These are phyloP conservation scores for Orchesellides sinensis DNA, from an alignment of 2,888 invertebrate species.

Conservation along the genomic window DNA sequence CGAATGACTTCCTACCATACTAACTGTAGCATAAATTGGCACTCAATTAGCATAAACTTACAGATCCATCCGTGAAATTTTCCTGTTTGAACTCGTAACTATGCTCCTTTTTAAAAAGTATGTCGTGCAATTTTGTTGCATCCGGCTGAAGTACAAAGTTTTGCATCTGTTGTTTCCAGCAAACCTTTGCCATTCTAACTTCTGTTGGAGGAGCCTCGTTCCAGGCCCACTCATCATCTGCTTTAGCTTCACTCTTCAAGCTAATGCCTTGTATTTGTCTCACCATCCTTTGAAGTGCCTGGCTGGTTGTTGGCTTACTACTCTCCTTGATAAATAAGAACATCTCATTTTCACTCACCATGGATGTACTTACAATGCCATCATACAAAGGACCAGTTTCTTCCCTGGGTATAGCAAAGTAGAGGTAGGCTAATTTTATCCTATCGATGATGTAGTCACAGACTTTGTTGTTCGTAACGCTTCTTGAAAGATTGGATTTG, in stretches of 20 bases:
- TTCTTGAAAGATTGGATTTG: conserved; percentile 78
- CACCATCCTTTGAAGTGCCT: conserved; percentile 46
- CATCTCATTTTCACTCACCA: not conserved
- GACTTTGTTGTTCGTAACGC: conserved; percentile 77
- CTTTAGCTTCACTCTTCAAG: not conserved
- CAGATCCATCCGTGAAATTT: conserved; percentile 75
- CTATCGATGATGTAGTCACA: conserved; percentile 78
- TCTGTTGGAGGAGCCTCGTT: conserved; percentile 1
- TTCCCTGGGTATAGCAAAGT: conserved; percentile 78
- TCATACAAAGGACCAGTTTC: conserved; percentile 76
- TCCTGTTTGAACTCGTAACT: conserved; percentile 76
- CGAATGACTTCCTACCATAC: too few species aligned
- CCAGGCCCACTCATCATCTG: conserved; percentile 14
- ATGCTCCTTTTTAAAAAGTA: conserved; percentile 73
- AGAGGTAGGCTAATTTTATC: conserved; percentile 77
- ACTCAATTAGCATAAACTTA: conserved; percentile 68
- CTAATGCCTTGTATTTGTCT: conserved; percentile 44
- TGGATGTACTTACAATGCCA: conserved; percentile 33
- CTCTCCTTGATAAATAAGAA: conserved; percentile 7
- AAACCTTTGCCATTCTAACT: conserved; percentile 47
- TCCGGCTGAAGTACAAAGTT: conserved; percentile 53
- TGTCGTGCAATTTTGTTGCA: conserved; percentile 61
- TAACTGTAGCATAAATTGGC: too few species aligned
- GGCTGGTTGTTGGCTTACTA: conserved; percentile 47
- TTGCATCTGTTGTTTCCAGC: not conserved